A percentile compares a stretch with the other conserved stretches of the same genome.
Evolutionary conservation across 2,888 invertebrate genomes (phyloP).

Genomic region (Cheilosia impressa): DNA sequence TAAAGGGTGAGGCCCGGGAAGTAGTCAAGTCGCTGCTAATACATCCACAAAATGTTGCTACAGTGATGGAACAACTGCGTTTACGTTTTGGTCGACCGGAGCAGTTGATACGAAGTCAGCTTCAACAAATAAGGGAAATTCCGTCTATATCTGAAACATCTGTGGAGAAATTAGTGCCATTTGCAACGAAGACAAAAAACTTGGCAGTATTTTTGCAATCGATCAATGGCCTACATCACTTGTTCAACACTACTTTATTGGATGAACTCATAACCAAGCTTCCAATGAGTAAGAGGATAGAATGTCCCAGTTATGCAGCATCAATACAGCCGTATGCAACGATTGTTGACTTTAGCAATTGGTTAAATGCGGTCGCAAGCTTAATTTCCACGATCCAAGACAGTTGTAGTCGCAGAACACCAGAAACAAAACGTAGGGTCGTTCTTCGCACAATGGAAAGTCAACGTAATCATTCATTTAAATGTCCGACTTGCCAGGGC

Average conservation of each 20-base stretch:
- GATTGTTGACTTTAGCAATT: conserved; percentile 36
- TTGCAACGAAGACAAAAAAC: conserved; percentile 44
- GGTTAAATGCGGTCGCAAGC: conserved; percentile 37
- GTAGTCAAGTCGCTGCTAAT: conserved; percentile 11
- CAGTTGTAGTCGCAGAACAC: background rate
- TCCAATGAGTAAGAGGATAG: no score
- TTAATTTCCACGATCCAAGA: conserved; percentile 9
- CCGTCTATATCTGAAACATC: conserved; percentile 18
- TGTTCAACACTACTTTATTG: conserved; percentile 30
- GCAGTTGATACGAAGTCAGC: conserved; percentile 49
- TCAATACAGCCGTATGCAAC: no score
- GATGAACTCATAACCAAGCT: background rate
- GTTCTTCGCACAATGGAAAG: conserved; percentile 24
- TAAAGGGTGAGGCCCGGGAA: conserved; percentile 20
- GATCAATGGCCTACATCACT: conserved; percentile 23
- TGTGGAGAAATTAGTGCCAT: conserved; percentile 34
- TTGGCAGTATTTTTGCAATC: conserved; percentile 31
- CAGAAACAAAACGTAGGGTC: conserved; percentile 25
- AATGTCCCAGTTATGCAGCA: no score
- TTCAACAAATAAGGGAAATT: conserved; percentile 48
- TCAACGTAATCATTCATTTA: background rate
- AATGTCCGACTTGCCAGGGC: background rate
- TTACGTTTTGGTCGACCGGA: conserved; percentile 68
- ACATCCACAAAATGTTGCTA: conserved; percentile 50
- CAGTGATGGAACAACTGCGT: conserved; percentile 52